Conservation (phyloP, 2,113 vertebrate species). For the Coptodon rendalli region DNA sequence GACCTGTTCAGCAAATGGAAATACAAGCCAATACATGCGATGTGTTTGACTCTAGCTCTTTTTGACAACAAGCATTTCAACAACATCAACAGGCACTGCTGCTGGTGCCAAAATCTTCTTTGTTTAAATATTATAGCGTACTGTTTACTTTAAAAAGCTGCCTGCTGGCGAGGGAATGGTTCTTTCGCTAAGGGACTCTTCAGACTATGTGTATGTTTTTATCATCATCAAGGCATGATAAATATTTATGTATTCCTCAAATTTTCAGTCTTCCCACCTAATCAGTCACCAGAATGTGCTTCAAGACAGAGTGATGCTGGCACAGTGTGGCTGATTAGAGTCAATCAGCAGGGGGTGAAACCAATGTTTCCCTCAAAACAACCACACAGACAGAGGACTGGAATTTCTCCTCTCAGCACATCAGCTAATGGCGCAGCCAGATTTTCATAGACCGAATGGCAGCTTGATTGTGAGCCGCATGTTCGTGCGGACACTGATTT, state of each 20-base stretch:
- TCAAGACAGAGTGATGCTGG: slow-evolving; percentile 34
- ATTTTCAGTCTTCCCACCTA: slow-evolving; percentile 47
- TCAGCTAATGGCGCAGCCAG: slow-evolving; percentile 56
- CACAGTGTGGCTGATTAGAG: slow-evolving; percentile 65
- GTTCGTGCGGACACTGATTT: slow-evolving; percentile 50
- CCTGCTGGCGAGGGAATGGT: not conserved
- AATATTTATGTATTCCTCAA: slow-evolving; percentile 53
- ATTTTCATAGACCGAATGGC: slow-evolving; percentile 60
- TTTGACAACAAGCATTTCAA: slow-evolving; percentile 8
- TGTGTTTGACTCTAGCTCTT: slow-evolving; percentile 1
- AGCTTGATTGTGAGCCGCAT: slow-evolving; percentile 65
- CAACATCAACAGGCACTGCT: not conserved
- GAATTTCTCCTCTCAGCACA: slow-evolving; percentile 36
- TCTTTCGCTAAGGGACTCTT: not conserved
- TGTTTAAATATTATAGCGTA: not conserved
- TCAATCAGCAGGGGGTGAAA: slow-evolving; percentile 64
- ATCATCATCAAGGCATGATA: slow-evolving; percentile 1
- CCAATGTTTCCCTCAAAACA: slow-evolving; percentile 47
- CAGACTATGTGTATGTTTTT: not conserved
- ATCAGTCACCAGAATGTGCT: slow-evolving; percentile 51
- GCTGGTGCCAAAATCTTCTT: not conserved
- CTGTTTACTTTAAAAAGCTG: not conserved
- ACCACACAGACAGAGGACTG: slow-evolving; percentile 30
- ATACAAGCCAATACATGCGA: slow-evolving; percentile 48
- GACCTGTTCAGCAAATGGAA: slow-evolving; percentile 30